Evolutionary conservation across 2,113 vertebrate species (phyloP), one percentile per base, ranked within the genome.

Genomic region (Takifugu flavidus): DNA sequence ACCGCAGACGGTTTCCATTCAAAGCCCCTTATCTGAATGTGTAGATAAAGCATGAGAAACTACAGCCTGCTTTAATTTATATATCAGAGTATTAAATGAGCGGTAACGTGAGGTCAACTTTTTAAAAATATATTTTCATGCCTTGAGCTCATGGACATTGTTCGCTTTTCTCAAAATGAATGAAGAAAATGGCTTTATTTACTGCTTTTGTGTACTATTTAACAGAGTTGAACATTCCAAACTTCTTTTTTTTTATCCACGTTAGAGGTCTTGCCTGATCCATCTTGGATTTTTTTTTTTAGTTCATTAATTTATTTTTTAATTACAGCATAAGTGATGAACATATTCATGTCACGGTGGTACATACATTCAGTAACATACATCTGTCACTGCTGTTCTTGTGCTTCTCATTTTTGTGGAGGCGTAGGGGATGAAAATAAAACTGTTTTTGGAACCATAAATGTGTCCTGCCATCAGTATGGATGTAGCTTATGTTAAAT

Each of bases 11-110:
- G 28, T 60, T 42, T 67, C 44, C 43, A 58, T 57, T 26, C 51
- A 60, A 62, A 64, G 70, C 70, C 59, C 82, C 67, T 50, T 82
- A 49, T 83, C 65, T 86, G 82, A 88, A 87, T 87, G 80, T 79
- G 84, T 89, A 88, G 81, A 86, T 87, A 82, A 80, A 86, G 87
- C 88, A 90, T 87, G 82, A 82, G 65, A 75, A 80, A 58, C 62
- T 80, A 82, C 28, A 70, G 68, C 78, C 84, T 87, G 79, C 82
- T 83, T 82, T 85, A 56, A 57, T 80, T 87, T 78, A 62, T 82
- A 67, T 77, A 72, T 80, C 69, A 46, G 66, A 78, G 73, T 79
- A 72, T 71, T 81, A 72, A 67, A 82, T 15, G 68, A 86, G 81
- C 68, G 82, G 65, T 83, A 59, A 80, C 75, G 69, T 59, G 70